Evolutionary conservation across 2,888 invertebrate species (phyloP).

Genomic region (Masnerella sp.): DNA sequence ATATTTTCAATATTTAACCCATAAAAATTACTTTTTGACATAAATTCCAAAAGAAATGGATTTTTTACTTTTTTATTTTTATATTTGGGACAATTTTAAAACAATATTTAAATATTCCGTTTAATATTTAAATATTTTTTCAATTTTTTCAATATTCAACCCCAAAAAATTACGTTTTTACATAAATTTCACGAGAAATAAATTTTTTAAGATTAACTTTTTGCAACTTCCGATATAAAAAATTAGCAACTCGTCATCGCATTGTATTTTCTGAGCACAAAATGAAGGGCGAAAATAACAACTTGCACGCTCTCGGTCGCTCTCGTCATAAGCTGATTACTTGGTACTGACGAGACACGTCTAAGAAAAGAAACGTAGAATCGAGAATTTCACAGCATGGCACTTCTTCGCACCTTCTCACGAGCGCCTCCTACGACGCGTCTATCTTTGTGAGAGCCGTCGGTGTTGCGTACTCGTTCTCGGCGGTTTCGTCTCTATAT

Average conservation of each 20-base stretch:
- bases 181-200: too few species aligned
- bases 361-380: slow-evolving; percentile 49
- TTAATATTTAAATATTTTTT: too few species aligned
- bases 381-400: slow-evolving; percentile 73
- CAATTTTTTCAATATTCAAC: too few species aligned
- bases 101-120: too few species aligned
- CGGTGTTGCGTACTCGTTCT: slow-evolving; percentile 9
- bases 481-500: background rate
- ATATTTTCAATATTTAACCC: too few species aligned
- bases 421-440: slow-evolving; percentile 64
- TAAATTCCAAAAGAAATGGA: too few species aligned
- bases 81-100: too few species aligned
- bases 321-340: slow-evolving; percentile 39
- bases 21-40: too few species aligned
- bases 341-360: slow-evolving; percentile 57
- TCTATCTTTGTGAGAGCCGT: slow-evolving; percentile 76
- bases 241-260: background rate
- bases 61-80: too few species aligned
- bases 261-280: background rate
- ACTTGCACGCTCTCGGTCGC: slow-evolving; percentile 44
- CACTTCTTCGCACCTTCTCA: slow-evolving; percentile 69
- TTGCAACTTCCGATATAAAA: too few species aligned
- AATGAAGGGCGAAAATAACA: slow-evolving; percentile 11
- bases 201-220: too few species aligned
- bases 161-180: too few species aligned